Percentiles rank a stretch among this genome's conserved stretches.
These are phyloP conservation scores for Otocyon megalotis DNA, from an alignment of 2,113 vertebrate species.

Conservation along the genomic window DNA sequence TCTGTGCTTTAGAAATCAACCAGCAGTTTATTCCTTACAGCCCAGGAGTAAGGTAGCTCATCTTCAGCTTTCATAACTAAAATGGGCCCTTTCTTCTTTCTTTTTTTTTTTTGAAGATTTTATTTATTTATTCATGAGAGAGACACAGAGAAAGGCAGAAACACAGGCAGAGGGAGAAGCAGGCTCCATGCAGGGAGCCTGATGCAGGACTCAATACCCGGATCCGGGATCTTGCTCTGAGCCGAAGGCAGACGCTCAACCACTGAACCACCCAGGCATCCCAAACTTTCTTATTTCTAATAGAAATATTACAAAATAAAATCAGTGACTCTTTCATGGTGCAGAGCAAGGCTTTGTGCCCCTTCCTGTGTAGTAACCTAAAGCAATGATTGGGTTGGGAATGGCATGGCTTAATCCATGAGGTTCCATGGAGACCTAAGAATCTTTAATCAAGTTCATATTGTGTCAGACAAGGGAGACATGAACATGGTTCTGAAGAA, in stretches of 20 bases:
- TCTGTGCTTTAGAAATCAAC: neutral
- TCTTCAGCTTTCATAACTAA: neutral
- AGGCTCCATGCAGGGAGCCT: no score
- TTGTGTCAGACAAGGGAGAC: neutral
- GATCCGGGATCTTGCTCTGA: no score
- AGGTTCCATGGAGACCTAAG: neutral
- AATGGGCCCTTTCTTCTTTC: neutral
- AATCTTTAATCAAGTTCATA: neutral
- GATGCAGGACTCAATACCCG: no score
- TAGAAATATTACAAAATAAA: neutral
- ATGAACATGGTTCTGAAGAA: neutral
- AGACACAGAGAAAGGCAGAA: no score
- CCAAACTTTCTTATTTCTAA: neutral
- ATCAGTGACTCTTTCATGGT: accelerated
- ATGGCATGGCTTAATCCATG: neutral
- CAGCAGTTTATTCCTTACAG: neutral
- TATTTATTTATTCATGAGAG: no score
- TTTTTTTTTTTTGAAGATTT: no score
- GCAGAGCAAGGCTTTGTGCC: neutral
- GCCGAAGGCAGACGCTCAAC: no score
- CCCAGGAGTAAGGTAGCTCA: neutral
- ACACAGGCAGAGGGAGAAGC: no score
- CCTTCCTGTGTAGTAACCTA: neutral
- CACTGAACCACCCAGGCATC: no score
- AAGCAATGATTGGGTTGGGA: neutral